A percentile compares a stretch with the other conserved stretches of the same genome.
Conservation (phyloP, 2,113 vertebrate species). For the Misgurnus anguillicaudatus region DNA sequence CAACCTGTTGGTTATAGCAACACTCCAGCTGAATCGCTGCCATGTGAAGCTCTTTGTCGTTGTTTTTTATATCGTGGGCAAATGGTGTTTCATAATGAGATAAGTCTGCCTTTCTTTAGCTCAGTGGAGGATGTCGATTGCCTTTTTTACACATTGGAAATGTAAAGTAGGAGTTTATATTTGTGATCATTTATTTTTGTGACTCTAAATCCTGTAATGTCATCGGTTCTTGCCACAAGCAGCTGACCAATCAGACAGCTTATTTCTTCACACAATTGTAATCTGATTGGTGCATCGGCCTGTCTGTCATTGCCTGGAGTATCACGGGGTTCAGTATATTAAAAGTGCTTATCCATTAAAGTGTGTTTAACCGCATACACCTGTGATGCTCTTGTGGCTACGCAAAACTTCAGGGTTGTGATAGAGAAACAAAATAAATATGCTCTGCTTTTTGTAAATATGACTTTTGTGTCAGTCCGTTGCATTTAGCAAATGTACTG, state of each 20-base stretch:
- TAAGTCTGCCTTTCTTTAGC: slow-evolving; percentile 11
- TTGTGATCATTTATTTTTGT: slow-evolving; percentile 23
- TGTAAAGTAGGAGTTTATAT: slow-evolving; percentile 30
- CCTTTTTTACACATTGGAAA: slow-evolving; percentile 33
- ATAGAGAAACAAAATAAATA: neutral
- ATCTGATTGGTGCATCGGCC: neutral
- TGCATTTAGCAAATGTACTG: slow-evolving; percentile 38
- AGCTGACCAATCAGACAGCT: neutral
- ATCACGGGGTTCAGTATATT: neutral
- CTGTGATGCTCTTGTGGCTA: too few species aligned
- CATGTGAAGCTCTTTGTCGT: neutral
- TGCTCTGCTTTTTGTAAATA: slow-evolving; percentile 34
- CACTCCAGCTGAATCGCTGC: slow-evolving; percentile 1
- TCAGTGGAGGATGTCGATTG: slow-evolving; percentile 20
- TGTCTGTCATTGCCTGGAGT: neutral
- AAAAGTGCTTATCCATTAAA: too few species aligned
- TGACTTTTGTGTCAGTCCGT: neutral
- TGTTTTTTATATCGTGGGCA: neutral
- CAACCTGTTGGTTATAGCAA: neutral
- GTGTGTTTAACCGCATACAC: too few species aligned
- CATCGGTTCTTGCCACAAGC: neutral
- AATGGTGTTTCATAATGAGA: slow-evolving; percentile 7
- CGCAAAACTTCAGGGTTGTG: neutral
- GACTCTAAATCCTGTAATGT: neutral
- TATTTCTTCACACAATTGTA: neutral